Conservation (phyloP, 2,797 vertebrate species). For the Selene dorsalis region DNA sequence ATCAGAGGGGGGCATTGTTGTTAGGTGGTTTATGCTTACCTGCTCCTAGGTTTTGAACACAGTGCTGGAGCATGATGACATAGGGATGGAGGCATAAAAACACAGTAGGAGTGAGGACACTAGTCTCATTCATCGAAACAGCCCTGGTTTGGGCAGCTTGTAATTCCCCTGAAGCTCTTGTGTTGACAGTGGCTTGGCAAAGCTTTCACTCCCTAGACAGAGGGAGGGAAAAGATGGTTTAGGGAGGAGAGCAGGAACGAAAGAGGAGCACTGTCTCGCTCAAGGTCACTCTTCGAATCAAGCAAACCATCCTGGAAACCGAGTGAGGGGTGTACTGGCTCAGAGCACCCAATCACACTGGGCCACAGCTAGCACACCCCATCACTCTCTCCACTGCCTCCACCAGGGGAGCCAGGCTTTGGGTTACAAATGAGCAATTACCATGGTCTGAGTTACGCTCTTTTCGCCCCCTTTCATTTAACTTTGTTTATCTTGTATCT, state of each 20-base stretch:
- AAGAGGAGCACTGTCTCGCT: conserved; percentile 63
- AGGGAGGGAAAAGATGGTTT: conserved; percentile 62
- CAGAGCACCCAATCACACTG: conserved; percentile 66
- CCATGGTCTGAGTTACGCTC: conserved; percentile 59
- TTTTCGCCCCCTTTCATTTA: conserved; percentile 65
- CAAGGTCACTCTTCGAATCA: conserved; percentile 80
- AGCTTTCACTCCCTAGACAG: conserved; percentile 57
- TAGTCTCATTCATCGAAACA: conserved; percentile 63
- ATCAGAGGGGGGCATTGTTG: background rate
- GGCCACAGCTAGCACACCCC: conserved; percentile 59
- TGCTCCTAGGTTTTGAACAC: conserved; percentile 46
- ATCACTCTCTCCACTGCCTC: conserved; percentile 66
- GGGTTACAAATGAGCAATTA: conserved; percentile 78
- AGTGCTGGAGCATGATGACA: conserved; percentile 43
- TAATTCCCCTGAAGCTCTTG: conserved; percentile 71
- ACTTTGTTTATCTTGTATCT: conserved; percentile 77
- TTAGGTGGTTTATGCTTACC: conserved; percentile 19
- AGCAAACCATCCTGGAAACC: conserved; percentile 69
- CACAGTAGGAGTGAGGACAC: conserved; percentile 59
- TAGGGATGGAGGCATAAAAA: conserved; percentile 42
- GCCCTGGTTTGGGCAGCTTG: conserved; percentile 58
- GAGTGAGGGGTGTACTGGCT: conserved; percentile 71
- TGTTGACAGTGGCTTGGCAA: conserved; percentile 73
- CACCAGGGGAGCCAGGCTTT: conserved; percentile 68
- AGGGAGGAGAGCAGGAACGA: conserved; percentile 52